Percentiles rank a stretch among this genome's conserved stretches.
These are phyloP conservation scores for Diorhabda sublineata DNA, from an alignment of 1,140 invertebrate genomes.

Conservation along the genomic window DNA sequence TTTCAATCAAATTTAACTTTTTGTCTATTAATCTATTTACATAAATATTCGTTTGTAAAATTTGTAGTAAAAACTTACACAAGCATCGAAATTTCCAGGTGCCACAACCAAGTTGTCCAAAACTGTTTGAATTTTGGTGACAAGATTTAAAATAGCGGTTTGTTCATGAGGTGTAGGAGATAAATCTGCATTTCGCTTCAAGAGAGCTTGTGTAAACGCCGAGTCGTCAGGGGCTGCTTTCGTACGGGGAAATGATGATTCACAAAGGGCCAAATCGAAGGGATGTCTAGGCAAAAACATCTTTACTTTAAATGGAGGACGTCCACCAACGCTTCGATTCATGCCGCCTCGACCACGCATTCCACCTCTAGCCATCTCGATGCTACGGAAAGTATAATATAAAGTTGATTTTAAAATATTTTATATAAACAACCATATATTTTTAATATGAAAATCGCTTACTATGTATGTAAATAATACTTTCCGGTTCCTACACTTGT, in stretches of 20 bases:
- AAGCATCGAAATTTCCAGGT: constrained; percentile 90
- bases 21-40: too few species aligned
- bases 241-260: constrained; percentile 81
- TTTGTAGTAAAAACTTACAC: constrained; percentile 65
- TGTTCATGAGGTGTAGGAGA: constrained; percentile 86
- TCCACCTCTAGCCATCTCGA: constrained; percentile 53
- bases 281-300: constrained; percentile 80
- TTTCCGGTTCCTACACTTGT: too few species aligned
- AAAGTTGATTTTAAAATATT: not conserved
- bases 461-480: too few species aligned
- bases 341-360: constrained; percentile 61
- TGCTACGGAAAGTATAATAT: constrained; percentile 1
- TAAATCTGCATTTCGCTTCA: constrained; percentile 87
- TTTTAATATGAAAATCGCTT: too few species aligned
- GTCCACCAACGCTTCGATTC: constrained; percentile 65
- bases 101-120: constrained; percentile 90
- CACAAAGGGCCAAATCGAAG: constrained; percentile 85
- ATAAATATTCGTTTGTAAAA: too few species aligned
- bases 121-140: constrained; percentile 89
- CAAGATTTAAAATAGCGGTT: constrained; percentile 83
- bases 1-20: too few species aligned
- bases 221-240: constrained; percentile 79
- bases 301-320: constrained; percentile 60
- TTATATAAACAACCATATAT: too few species aligned
- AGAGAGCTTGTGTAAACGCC: constrained; percentile 78